Evolutionary conservation across 1,140 invertebrate genomes (phyloP), one percentile per base, ranked within the genome.

Genomic region (Cotesia chilonis): DNA sequence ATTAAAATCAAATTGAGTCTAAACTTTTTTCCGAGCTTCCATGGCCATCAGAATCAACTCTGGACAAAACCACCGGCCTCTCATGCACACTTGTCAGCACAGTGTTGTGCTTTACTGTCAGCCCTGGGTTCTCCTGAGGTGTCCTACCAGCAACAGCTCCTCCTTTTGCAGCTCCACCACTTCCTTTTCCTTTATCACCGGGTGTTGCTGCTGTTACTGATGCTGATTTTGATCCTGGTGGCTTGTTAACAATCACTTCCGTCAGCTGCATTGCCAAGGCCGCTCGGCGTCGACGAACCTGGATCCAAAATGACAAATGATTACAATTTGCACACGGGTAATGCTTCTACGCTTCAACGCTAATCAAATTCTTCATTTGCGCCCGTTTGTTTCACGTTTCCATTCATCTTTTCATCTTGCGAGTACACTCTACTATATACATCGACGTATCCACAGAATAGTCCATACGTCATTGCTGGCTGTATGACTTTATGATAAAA

Each of bases 261-360:
- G 76, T 78, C 70, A 83, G 72, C 72, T 79, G 76, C 77, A 81
- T 77, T 17, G 75, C 75, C 0, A 74, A 77, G 3, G 80, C 79
- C 17, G 79, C 70, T 36, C 80, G 77, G 35, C 72, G 54, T 36
- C 80, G 77, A 20, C 72, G 54, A 20, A 78, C 81, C 82, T 84
- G 71, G 6, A 6, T 65, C 41, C 20, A 37, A 36, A 68, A 71
- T 20, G 7, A 71, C 71, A 71, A 71, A 59, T 64, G 59, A 73
- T 74, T 60, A 72, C 61, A 60, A 54, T 68, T 67, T 66, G 38
- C 17, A 20, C n/a, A 28, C 12, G 9, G 28, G 51, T 64, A 61
- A 28, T 57, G 57, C 41, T 17, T 51, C 41, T 61, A 68, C 37
- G 4, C 35, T 28, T 70, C 38, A n/a, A 51, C 12, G 64, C 17